phyloP scores from a whole-genome alignment of 2,888 invertebrate genomes.

The Luffia ferchaultella region DNA sequence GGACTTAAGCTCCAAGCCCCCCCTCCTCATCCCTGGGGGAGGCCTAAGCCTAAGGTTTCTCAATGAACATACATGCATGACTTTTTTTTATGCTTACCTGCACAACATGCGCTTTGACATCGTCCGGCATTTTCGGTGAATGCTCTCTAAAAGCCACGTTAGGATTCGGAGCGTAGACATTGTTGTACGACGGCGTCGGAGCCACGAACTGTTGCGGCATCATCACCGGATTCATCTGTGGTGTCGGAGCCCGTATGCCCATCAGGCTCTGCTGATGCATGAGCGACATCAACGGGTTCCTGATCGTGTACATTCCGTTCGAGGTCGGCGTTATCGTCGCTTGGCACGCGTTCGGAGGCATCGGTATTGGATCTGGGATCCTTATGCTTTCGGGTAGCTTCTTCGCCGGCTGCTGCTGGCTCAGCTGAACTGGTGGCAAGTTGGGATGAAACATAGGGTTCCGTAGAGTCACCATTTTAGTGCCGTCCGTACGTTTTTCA shows the following conservation, averaged over 20 bases:
- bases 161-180: slow-evolving; percentile 3
- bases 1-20: too few relatives aligned
- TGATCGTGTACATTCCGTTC: slow-evolving; percentile 83
- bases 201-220: slow-evolving; percentile 28
- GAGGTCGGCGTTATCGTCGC: slow-evolving; percentile 59
- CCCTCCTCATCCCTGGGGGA: too few relatives aligned
- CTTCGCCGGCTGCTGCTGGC: slow-evolving; percentile 19
- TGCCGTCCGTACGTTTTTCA: slow-evolving; percentile 32
- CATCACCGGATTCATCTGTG: slow-evolving; percentile 18
- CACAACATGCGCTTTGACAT: too few relatives aligned
- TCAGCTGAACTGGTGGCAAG: slow-evolving; percentile 41
- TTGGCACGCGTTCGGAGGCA: slow-evolving; percentile 54
- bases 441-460: slow-evolving; percentile 80
- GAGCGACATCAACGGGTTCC: slow-evolving; percentile 74
- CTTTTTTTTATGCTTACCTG: too few relatives aligned
- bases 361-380: slow-evolving; percentile 52
- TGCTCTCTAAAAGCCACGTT: background rate
- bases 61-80: too few relatives aligned
- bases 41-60: too few relatives aligned
- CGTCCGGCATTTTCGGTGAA: background rate
- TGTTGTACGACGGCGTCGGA: slow-evolving; percentile 25
- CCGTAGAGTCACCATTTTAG: slow-evolving; percentile 78
- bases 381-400: slow-evolving; percentile 37
- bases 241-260: slow-evolving; percentile 28
- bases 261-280: slow-evolving; percentile 52